phyloP scores from a whole-genome alignment of 2,113 vertebrate species.

The Rostratula benghalensis region DNA sequence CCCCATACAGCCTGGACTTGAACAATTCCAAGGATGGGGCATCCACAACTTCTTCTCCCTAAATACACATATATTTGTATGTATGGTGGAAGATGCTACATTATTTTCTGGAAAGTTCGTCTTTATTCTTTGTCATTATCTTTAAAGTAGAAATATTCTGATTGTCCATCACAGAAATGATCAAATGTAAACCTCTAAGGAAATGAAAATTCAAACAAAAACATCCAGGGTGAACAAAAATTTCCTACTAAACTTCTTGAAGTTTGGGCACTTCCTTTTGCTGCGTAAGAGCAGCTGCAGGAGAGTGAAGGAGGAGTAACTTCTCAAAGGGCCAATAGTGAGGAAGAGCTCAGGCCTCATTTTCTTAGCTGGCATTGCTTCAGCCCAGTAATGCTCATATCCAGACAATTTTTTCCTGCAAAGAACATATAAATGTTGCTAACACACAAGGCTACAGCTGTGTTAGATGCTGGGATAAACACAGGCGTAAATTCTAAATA shows the following conservation, averaged over 20 bases:
- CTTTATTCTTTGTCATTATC: background rate
- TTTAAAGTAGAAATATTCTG: background rate
- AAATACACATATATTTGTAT: background rate
- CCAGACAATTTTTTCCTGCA: background rate
- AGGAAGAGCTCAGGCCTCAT: background rate
- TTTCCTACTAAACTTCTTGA: background rate
- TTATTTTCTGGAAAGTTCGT: background rate
- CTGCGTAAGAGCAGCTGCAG: background rate
- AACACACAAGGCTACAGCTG: background rate
- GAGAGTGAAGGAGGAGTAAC: background rate
- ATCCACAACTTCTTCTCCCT: no score
- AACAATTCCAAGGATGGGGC: no score
- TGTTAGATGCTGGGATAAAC: background rate
- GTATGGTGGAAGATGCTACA: background rate
- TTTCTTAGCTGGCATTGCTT: background rate
- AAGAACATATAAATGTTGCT: background rate
- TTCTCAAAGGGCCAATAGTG: background rate
- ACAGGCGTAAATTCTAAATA: background rate
- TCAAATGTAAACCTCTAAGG: background rate
- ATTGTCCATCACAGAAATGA: background rate
- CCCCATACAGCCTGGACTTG: no score
- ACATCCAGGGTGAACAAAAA: background rate
- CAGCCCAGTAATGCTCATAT: background rate
- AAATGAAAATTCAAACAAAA: background rate
- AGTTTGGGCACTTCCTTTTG: background rate